Base-by-base conservation (phyloP, 2,888 invertebrate genomes). In the Eilema griseolum region DNA sequence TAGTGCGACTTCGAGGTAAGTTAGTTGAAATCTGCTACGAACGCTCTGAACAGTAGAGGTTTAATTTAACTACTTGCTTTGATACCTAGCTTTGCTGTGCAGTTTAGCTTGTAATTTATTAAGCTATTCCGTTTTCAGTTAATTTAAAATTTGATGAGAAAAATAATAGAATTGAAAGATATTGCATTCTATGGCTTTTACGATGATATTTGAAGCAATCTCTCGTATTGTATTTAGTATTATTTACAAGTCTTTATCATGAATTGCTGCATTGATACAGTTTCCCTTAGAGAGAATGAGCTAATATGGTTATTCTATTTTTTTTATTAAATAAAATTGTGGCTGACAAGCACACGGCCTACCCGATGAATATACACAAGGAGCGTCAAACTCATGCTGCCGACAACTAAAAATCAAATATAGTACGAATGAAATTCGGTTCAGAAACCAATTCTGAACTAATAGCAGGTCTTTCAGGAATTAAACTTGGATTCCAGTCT, bases 1-100 rank as follows among this genome's bases (percentile, higher is more conserved):
- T 61, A 75, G 75, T 75, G 66, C 71, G 73, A 72, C 80, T 81
- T 79, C 69, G 79, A 77, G 76, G 77, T 86, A 87, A 86, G 86
- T 88, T 85, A 85, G 85, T 83, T 83, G 75, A 78, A 81, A 82
- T 82, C 79, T 75, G 74, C 75, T 75, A 66, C 73, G 66, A 52
- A 52, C 52, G 75, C 76, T 73, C 69, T 52, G 64, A 52, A 52
- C 10, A 52, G 46, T 2, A 46, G 20, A 46, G 52, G 78, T 81
- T 76, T 78, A 77, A 79, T 80, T 83, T 81, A 80, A 81, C 80
- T 73, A 80, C 70, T 69, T 73, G 65, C 78, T 74, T 72, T 78
- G 75, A 76, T 79, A 75, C 79, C 79, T 79, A 67, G 70, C 67
- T 79, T 73, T 71, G 37, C 80, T 66, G 60, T 31, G 62, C 62